Base-by-base conservation (phyloP, 2,797 vertebrate genomes). In the Thunnus albacares region DNA sequence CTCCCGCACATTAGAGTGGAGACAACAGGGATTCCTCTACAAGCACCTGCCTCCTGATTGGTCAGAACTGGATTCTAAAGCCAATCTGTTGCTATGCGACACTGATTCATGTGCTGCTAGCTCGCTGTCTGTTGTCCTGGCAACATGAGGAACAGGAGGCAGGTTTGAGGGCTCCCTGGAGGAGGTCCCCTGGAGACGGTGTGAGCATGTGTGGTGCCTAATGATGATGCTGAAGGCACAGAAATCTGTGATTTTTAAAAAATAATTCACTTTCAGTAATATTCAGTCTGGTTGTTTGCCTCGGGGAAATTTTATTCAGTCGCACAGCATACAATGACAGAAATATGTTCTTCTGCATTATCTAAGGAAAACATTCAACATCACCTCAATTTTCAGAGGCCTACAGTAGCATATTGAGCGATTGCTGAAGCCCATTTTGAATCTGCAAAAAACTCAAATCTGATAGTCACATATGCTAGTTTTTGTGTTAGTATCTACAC, bases 1-100 rank as follows among this genome's bases (percentile, higher is more conserved):
- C 73, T 81, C 82, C 86, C 70, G 69, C 85, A 80, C 79, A 68
- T 61, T 58, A 55, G 11, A 76, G 70, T 22, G 61, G 74, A 85
- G 83, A 80, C 87, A 85, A 83, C 89, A 89, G 83, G 78, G 86
- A 89, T 89, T 88, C 86, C 86, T 87, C 77, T 28, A 70, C 84
- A 77, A 68, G 70, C 66, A 49, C 28, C 69, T 18, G 70, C 62
- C 70, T 70, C 75, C 73, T 83, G 88, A 94, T 93, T 93, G 94
- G 92, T 90, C 47, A 1, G 60, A 68, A 20, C 30, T 10, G 47
- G 80, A 80, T 79, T 83, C 87, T 80, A 43, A 92, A 89, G 83
- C 85, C 87, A 93, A 92, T 94, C 92, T 94, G 93, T 93, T 93
- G 90, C 92, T 87, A 92, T 76, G 92, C 93, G 87, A 91, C 85